Evolutionary conservation across 2,888 invertebrate species (phyloP), one percentile per base, ranked within the genome.

Genomic region (Deilephila porcellus): DNA sequence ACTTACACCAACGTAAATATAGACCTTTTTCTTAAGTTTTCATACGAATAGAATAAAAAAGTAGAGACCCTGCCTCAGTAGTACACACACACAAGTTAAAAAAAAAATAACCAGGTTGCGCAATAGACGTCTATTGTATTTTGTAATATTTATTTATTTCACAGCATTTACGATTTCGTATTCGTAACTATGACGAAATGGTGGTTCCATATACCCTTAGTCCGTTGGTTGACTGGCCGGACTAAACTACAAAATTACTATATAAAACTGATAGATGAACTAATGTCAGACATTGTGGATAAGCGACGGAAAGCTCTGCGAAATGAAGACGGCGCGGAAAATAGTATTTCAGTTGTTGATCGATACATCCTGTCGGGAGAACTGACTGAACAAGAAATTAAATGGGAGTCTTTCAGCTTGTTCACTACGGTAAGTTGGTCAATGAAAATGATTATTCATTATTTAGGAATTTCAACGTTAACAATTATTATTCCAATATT

Each of bases 161-260:
- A 11, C 85, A 93, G 93, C 1, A 73, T 91, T 5, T 92, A 93
- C 77, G 80, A 80, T 3, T 71, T 88, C 0, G 81, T 91, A 3
- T 92, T 90, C 77, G 77, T 79, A 19, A 90, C 86, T 74, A 92
- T 92, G 87, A 90, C 90, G 0, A 82, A 80, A 71, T 93, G 92
- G 91, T 93, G 92, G 92, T 82, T 91, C 0, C 91, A 91, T 60
- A 84, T 92, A 64, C 92, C 93, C 0, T 0, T 90, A 0, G 75
- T 93, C 2, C 89, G 82, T 76, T 89, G 90, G 86, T 17, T 90
- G 6, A 73, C 83, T 0, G 91, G 91, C 0, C 80, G 74, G 6
- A 82, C 82, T 71, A 82, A 77, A 29, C 77, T 70, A n/a, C 84
- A 90, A 17, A 73, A 82, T 2, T 73, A 84, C 60, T 87, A 75